Percentiles rank a stretch among this genome's conserved stretches.
phyloP scores from a whole-genome alignment of 2,797 vertebrate species.

The Strix occidentalis region DNA sequence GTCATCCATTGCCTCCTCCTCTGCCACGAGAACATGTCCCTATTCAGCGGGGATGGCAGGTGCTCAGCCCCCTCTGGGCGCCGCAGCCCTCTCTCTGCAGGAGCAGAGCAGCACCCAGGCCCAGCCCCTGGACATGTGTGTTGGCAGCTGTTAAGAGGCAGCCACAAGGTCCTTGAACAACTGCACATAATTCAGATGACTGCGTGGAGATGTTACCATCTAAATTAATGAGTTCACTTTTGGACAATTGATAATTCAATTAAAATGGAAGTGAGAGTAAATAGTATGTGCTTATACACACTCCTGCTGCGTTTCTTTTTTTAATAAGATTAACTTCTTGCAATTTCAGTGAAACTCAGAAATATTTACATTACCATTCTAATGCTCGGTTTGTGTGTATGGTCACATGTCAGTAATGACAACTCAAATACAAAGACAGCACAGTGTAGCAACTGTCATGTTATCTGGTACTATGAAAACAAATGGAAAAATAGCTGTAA shows the following conservation, averaged over 20 bases:
- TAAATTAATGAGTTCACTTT: not conserved
- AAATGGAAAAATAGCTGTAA: not conserved
- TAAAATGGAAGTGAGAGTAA: not conserved
- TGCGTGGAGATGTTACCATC: not conserved
- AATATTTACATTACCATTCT: not conserved
- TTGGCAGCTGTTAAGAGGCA: conserved; percentile 1
- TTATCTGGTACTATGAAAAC: not conserved
- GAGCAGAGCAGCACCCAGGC: not conserved
- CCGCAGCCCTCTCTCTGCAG: not conserved
- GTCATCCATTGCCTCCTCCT: not conserved
- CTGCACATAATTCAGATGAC: not conserved
- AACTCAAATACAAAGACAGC: not conserved
- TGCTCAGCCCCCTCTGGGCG: not conserved
- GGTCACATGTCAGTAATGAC: not conserved
- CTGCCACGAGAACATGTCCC: not conserved
- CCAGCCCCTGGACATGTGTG: not conserved
- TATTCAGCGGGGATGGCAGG: not conserved
- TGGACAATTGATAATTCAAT: not conserved
- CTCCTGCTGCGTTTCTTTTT: not conserved
- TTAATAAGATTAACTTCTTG: not conserved
- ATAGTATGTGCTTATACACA: not conserved
- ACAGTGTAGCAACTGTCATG: not conserved
- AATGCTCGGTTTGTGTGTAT: not conserved
- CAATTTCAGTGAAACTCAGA: not conserved
- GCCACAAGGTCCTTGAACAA: not conserved